Base-by-base conservation (phyloP, 2,797 vertebrate species). In the Heliangelus exortis region DNA sequence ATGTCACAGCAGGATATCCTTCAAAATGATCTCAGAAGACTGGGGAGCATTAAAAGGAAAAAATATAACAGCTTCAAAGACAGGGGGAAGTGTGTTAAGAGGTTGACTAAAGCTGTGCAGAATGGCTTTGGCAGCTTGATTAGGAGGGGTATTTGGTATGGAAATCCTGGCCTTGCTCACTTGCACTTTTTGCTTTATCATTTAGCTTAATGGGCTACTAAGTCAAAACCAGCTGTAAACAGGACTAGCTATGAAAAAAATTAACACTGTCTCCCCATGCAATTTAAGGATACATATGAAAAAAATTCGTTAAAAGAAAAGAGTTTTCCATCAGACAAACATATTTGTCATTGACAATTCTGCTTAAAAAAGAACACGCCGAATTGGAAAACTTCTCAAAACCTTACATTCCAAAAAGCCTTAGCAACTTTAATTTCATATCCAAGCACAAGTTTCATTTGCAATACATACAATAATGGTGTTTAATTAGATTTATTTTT, bases 401-500 rank as follows among this genome's bases (percentile, higher is more conserved):
- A 74, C 47, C 77, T 84, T 96, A 95, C 76, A 95, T 77, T 63
- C 65, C 48, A 86, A 97, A 95, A 55, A 95, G 83, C n/a, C 90
- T 90, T 88, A 89, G 82, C 91, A 92, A 93, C 96, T 94, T 96
- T 95, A 97, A 97, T 98, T 96, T 92, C 72, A 68, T 88, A 94
- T 91, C 93, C 96, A 90, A 95, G 88, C 95, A 96, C 93, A 96
- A 62, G 91, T 96, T 98, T 97, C 93, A 92, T 97, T 97, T 93
- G 95, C 77, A 94, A 80, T 96, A 94, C 84, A 54, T 82, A 93
- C 4, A 33, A 97, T 97, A 98, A 97, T 97, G 84, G 95, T 97
- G 80, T 97, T 98, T 98, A 98, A 98, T 98, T 98, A 96, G 97
- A 98, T 98, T 98, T 97, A 98, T 97, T 98, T 98, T 97, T 96